phyloP scores from a whole-genome alignment of 2,113 vertebrate genomes.

The Percina caprodes region DNA sequence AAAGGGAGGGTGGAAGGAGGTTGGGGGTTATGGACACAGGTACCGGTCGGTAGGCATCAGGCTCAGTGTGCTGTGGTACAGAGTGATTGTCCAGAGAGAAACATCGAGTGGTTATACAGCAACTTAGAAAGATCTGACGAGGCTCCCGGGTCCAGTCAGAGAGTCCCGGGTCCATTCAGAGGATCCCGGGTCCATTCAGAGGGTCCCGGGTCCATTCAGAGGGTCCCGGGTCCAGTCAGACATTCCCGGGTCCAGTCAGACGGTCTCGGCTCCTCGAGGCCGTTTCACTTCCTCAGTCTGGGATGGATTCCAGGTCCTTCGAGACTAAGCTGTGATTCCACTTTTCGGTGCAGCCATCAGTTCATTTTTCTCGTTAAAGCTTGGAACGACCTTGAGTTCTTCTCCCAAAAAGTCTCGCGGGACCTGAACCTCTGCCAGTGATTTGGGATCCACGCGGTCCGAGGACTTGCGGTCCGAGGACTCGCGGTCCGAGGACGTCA shows the following conservation, averaged over 20 bases:
- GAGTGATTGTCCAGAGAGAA: conserved; percentile 84
- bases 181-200: no score
- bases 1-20: neutral
- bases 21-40: conserved; percentile 75
- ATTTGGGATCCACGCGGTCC: no score
- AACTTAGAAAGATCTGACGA: conserved; percentile 48
- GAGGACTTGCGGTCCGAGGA: no score
- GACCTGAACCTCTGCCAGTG: conserved; percentile 10
- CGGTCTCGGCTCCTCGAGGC: neutral
- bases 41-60: conserved; percentile 79
- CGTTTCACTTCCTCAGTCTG: no score
- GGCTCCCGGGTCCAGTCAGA: neutral
- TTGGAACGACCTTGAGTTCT: conserved; percentile 34
- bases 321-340: no score
- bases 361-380: conserved; percentile 51
- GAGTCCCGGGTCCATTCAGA: no score
- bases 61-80: conserved; percentile 83
- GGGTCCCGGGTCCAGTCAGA: no score
- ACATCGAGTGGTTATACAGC: conserved; percentile 66
- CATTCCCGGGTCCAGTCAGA: neutral
- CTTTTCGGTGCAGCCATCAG: no score
- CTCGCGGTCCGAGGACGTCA: no score
- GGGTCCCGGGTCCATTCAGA: no score
- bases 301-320: no score
- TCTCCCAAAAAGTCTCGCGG: neutral